Base-by-base conservation (phyloP, 2,797 vertebrate species). In the Crocidura indochinensis region DNA sequence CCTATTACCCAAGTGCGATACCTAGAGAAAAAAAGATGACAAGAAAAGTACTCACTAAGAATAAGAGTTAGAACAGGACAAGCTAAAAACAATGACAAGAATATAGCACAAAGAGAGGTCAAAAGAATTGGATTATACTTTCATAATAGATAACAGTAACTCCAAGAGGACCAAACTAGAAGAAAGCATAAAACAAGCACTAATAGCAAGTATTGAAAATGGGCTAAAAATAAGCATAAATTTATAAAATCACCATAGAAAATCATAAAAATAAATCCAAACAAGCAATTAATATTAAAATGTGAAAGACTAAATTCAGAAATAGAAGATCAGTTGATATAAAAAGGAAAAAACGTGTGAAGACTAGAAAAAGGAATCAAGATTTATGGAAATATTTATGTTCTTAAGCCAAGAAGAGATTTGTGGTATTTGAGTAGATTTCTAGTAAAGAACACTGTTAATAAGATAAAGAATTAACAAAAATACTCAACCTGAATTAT, bases 301-400 rank as follows among this genome's bases (percentile, higher is more conserved):
- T 60, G 78, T 46, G 90, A 64, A 29, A 49, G 15, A 94, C 46
- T 86, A 78, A 86, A 79, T 77, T 60, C 20, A 91, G 64, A 88
- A 93, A 92, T 26, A 47, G 6, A 86, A 87, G 15, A 73, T 84
- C 69, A 22, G 67, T 22, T 71, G n/a, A 76, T 72, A 84, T 22
- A 3, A 92, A 72, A 24, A 7, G 2, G 5, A 51, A 56, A 65
- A 47, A 22, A 62, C 71, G 3, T 65, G 29, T 83, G 12, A n/a
- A 68, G 67, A 67, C 68, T 12, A 6, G 6, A 19, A 22, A 19
- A 9, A 75, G 26, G 11, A 72, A 12, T 20, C 49, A 78, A 85
- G 38, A 81, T 9, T 60, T 71, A 29, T 17, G 15, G 9, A 71
- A 90, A 90, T 8, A 74, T 46, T 88, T 85, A 74, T 31, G 24